Evolutionary conservation across 2,113 vertebrate species (phyloP), one percentile per base, ranked within the genome.

Genomic region (Protobothrops mucrosquamatus): DNA sequence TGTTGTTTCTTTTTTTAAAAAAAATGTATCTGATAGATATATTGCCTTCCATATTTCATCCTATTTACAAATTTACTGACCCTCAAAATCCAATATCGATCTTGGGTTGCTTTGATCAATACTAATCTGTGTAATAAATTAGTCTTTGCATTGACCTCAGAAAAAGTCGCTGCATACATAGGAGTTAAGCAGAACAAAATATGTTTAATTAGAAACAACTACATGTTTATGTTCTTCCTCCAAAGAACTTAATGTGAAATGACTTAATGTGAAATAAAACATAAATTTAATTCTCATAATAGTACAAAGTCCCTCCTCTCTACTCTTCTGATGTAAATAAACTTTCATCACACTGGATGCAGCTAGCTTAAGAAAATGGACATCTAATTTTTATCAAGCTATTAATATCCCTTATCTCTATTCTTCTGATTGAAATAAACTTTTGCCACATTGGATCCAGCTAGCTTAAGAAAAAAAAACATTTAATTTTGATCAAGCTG

Each of bases 31-130:
- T 94, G 93, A 94, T 86, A 64, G 92, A 91, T 92, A 54, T 46
- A 52, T 46, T 85, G 57, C 57, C 74, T 94, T 93, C 88, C 89
- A 43, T 93, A 97, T 61, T 95, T 91, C 91, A 95, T 94, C 29
- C 95, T 86, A 94, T 94, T 97, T 97, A 64, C 94, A 97, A 96
- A 96, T 92, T 95, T 96, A 97, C 89, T 96, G 93, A 97, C 56
- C 93, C 95, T 97, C 93, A 96, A 92, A 96, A 96, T 97, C 81
- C 86, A 96, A 46, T 96, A 97, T 96, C 96, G 97, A 97, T 96
- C 94, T 96, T 94, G 91, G 59, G 94, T 97, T 94, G 85, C 86
- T 87, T 81, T 93, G 94, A 94, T 97, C 97, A 95, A 96, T 97
- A 96, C 93, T 97, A 94, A 97, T 97, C 91, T 96, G 86, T 92